Percentiles rank a stretch among this genome's conserved stretches.
phyloP scores from a whole-genome alignment of 1,140 invertebrate genomes.

The Saccostrea glomerata region DNA sequence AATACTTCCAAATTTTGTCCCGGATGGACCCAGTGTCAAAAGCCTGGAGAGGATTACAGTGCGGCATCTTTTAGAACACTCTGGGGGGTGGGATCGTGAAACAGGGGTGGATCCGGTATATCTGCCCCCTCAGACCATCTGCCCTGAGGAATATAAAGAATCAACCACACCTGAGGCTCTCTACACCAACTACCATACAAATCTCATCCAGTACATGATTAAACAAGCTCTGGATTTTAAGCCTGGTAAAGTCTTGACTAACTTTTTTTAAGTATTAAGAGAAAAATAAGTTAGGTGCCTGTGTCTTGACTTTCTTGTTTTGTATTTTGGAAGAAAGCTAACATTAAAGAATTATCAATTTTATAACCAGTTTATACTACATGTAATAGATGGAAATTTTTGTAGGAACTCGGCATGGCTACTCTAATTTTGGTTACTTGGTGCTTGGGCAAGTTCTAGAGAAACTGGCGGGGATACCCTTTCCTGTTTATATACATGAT shows the following conservation, averaged over 20 bases:
- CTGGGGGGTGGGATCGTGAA: conserved; percentile 72
- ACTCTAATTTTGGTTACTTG: conserved; percentile 74
- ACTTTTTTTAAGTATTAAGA: too few species aligned
- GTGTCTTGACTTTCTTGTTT: too few species aligned
- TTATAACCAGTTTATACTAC: background rate
- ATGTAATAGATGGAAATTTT: conserved; percentile 14
- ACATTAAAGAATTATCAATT: too few species aligned
- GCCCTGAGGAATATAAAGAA: conserved; percentile 35
- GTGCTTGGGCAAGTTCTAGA: conserved; percentile 70
- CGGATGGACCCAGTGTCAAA: conserved; percentile 62
- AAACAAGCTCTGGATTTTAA: conserved; percentile 69
- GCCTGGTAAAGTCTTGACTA: conserved; percentile 61
- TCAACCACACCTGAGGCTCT: conserved; percentile 26
- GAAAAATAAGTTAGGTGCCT: too few species aligned
- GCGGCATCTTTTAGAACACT: conserved; percentile 71
- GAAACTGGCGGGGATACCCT: conserved; percentile 59
- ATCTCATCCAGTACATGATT: conserved; percentile 66
- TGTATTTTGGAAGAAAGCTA: too few species aligned
- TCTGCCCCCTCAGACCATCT: conserved; percentile 20
- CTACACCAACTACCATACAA: conserved; percentile 50
- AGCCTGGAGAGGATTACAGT: conserved; percentile 66
- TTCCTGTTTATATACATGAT: conserved; percentile 59
- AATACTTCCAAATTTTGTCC: conserved; percentile 55
- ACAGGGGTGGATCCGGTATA: conserved; percentile 68
- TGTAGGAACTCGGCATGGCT: conserved; percentile 69